A percentile compares a stretch with the other conserved stretches of the same genome.
phyloP scores from a whole-genome alignment of 2,888 invertebrate genomes.

The Choristoneura rosaceana region DNA sequence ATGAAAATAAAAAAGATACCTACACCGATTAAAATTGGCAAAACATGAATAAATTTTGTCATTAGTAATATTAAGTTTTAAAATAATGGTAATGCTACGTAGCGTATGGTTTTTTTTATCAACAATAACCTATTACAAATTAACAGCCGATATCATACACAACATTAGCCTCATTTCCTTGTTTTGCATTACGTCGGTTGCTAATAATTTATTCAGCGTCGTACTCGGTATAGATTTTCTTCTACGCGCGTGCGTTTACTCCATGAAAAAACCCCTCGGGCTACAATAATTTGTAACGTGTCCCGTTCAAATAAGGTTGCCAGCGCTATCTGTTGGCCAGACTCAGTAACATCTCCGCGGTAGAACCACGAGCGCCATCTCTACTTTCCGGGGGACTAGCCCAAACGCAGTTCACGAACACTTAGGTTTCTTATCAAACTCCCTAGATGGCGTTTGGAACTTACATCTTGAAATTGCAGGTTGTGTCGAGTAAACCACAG shows the following conservation, averaged over 20 bases:
- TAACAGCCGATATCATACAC: not conserved
- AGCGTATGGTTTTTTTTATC: not conserved
- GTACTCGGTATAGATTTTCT: conserved; percentile 38
- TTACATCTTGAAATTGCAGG: conserved; percentile 10
- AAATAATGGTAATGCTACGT: not conserved
- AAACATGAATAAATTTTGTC: not conserved
- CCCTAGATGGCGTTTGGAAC: conserved; percentile 33
- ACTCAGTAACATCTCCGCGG: not conserved
- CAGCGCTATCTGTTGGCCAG: conserved; percentile 28
- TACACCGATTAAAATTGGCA: not conserved
- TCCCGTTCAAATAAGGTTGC: conserved; percentile 27
- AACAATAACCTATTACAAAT: not conserved
- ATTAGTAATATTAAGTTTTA: not conserved
- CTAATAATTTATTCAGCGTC: conserved; percentile 40
- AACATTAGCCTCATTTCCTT: conserved; percentile 26
- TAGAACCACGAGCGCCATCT: conserved; percentile 25
- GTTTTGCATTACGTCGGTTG: conserved; percentile 30
- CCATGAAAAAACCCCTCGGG: conserved; percentile 13
- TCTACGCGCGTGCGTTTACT: conserved; percentile 37
- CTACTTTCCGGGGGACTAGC: not conserved
- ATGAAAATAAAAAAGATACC: not conserved
- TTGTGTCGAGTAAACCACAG: too few relatives aligned
- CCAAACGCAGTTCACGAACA: not conserved
- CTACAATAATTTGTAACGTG: conserved; percentile 7
- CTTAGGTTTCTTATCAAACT: conserved; percentile 11